Evolutionary conservation across 2,113 vertebrate species (phyloP).

Genomic region (Pholis gunnellus): DNA sequence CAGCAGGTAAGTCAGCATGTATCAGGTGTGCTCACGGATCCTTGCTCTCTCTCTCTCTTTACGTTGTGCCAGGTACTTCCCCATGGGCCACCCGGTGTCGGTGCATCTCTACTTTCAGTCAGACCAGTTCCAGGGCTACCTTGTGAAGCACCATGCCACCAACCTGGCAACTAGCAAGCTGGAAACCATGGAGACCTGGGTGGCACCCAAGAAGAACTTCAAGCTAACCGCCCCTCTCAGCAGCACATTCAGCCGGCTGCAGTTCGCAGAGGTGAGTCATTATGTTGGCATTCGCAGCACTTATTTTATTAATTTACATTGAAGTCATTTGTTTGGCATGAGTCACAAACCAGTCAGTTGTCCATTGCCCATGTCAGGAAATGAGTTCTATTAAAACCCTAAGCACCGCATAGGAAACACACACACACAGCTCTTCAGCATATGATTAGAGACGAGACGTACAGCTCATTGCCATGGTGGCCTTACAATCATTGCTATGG

Average conservation of each 20-base stretch:
- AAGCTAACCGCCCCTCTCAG: conserved; percentile 89
- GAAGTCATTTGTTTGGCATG: conserved; percentile 31
- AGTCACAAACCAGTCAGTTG: conserved; percentile 54
- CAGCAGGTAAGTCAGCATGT: conserved; percentile 36
- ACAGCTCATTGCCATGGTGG: conserved; percentile 68
- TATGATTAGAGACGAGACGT: conserved; percentile 68
- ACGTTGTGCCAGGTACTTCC: conserved; percentile 89
- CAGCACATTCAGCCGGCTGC: conserved; percentile 90
- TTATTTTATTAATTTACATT: conserved; percentile 49
- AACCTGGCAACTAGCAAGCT: conserved; percentile 97
- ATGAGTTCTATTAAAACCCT: conserved; percentile 55
- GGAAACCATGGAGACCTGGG: conserved; percentile 97
- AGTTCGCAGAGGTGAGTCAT: conserved; percentile 92
- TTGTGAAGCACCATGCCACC: conserved; percentile 93
- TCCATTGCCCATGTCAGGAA: conserved; percentile 41
- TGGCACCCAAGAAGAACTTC: conserved; percentile 94
- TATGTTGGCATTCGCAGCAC: neutral
- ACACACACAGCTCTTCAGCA: neutral
- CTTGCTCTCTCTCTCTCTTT: conserved; percentile 17
- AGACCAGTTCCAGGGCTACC: conserved; percentile 97
- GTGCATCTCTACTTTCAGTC: conserved; percentile 97
- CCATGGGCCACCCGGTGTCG: conserved; percentile 94
- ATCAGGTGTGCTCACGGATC: conserved; percentile 55
- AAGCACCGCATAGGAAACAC: conserved; percentile 33
- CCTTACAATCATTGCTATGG: conserved; percentile 64